Percentiles rank a stretch among this genome's conserved stretches.
phyloP scores from a whole-genome alignment of 2,888 invertebrate genomes.

The Laspeyria flexula region DNA sequence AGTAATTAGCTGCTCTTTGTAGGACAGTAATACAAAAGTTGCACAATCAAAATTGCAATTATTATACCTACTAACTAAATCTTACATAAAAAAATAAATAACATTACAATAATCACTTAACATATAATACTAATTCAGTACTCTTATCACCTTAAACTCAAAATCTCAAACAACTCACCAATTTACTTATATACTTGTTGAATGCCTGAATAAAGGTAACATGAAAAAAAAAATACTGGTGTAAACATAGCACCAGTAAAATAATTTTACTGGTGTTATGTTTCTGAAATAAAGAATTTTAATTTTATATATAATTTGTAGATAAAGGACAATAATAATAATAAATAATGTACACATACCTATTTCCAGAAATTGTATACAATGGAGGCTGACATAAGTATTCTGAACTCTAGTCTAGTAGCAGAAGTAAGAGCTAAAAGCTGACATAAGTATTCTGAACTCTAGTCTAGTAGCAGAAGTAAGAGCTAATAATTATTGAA shows the following conservation, averaged over 20 bases:
- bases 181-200: conserved; percentile 37
- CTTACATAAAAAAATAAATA: conserved; percentile 79
- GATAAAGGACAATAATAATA: no score
- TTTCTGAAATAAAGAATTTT: neutral
- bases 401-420: no score
- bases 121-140: conserved; percentile 55
- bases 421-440: no score
- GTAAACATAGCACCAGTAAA: neutral
- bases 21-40: conserved; percentile 38
- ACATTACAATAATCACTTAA: conserved; percentile 73
- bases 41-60: conserved; percentile 34
- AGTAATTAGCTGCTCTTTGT: conserved; percentile 33
- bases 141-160: conserved; percentile 29
- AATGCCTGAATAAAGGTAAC: neutral
- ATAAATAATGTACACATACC: no score
- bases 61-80: conserved; percentile 53
- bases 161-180: conserved; percentile 26
- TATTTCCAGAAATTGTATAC: no score
- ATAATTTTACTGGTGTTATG: neutral
- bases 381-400: no score
- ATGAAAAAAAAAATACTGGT: neutral
- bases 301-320: no score
- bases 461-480: no score
- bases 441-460: no score
- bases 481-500: no score